Conservation (phyloP, 2,113 vertebrate genomes). For the Cryptomyrus ogoouensis region DNA sequence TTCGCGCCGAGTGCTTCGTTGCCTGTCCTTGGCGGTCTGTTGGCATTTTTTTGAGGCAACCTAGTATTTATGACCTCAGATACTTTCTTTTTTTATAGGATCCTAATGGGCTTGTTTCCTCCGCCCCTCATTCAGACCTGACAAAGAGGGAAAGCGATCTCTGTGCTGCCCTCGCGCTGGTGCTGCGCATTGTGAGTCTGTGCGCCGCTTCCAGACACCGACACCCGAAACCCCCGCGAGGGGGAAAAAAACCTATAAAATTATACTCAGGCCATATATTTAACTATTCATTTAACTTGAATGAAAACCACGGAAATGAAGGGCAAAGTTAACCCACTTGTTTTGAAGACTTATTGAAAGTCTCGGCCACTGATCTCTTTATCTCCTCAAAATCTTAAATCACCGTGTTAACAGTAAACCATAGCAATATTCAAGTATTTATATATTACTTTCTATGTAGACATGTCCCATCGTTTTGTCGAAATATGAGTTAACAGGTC, state of each 20-base stretch:
- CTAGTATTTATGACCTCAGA: slow-evolving; percentile 56
- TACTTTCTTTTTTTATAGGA: slow-evolving; percentile 66
- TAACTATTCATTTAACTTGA: neutral
- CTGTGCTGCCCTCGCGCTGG: slow-evolving; percentile 34
- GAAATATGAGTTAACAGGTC: neutral
- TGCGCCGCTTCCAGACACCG: slow-evolving; percentile 33
- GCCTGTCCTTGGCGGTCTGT: slow-evolving; percentile 41
- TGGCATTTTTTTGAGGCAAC: slow-evolving; percentile 41
- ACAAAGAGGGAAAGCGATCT: slow-evolving; percentile 61
- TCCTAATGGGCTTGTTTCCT: slow-evolving; percentile 56
- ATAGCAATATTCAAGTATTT: neutral
- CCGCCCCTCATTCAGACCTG: slow-evolving; percentile 60
- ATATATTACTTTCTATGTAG: neutral
- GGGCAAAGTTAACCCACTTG: neutral
- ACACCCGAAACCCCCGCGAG: slow-evolving; percentile 46
- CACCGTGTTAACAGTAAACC: neutral
- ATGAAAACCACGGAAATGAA: neutral
- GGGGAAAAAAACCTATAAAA: slow-evolving; percentile 50
- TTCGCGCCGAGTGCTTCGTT: slow-evolving; percentile 29
- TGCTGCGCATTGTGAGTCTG: slow-evolving; percentile 25
- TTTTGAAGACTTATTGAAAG: neutral
- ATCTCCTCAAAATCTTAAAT: neutral
- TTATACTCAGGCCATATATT: slow-evolving; percentile 28
- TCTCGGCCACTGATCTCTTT: neutral
- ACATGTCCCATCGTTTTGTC: neutral